Conservation (phyloP, 2,797 vertebrate genomes). For the Pseudochirops corinnae region DNA sequence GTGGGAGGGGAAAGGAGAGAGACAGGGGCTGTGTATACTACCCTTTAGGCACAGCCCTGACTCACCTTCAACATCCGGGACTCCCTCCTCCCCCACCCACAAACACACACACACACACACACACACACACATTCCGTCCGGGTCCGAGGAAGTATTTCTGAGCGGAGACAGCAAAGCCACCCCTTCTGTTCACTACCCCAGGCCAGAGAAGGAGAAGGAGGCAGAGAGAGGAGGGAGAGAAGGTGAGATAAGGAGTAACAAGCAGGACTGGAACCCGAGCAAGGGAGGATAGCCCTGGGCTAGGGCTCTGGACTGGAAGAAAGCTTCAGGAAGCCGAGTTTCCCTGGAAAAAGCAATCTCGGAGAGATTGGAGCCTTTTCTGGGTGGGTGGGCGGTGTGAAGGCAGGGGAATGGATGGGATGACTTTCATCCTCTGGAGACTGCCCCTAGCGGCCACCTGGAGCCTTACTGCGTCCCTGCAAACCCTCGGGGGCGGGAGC, state of each 20-base stretch:
- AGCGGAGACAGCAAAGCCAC: constrained; percentile 43
- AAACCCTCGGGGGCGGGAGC: background rate
- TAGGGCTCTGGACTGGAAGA: background rate
- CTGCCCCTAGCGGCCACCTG: background rate
- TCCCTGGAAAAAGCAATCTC: background rate
- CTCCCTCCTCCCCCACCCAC: background rate
- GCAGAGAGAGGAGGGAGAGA: constrained; percentile 13
- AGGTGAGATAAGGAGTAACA: constrained; percentile 15
- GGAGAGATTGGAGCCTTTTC: background rate
- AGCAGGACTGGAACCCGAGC: background rate
- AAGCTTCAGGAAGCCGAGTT: background rate
- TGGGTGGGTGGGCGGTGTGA: background rate
- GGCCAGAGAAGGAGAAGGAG: background rate
- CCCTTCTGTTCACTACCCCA: background rate
- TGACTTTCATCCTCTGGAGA: background rate
- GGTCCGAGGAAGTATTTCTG: constrained; percentile 37
- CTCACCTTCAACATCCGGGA: background rate
- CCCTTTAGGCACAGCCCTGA: background rate
- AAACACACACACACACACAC: background rate
- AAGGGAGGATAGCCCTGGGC: background rate
- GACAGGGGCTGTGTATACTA: background rate
- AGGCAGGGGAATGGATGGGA: background rate
- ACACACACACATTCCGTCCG: background rate
- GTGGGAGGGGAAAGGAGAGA: background rate
- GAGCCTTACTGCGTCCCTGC: background rate